Evolutionary conservation across 2,797 vertebrate genomes (phyloP), one percentile per base, ranked within the genome.

Genomic region (Peromyscus attwateri): DNA sequence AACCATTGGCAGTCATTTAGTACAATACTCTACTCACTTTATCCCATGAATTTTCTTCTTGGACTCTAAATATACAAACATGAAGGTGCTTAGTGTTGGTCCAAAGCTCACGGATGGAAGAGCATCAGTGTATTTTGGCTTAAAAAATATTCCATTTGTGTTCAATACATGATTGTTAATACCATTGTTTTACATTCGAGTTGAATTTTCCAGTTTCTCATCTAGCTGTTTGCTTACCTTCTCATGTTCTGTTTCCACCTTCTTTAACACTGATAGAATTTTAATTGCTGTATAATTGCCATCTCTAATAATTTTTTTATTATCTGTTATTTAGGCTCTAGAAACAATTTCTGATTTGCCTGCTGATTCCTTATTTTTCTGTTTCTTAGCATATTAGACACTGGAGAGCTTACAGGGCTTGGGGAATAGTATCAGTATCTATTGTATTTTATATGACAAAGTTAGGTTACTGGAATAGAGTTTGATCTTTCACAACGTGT

Each of bases 241-340:
- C 21, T n/a, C 25, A 17, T 77, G 17, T 66, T 64, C 16, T 75
- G 62, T 34, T n/a, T 83, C 49, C 29, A 75, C 25, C 2, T 80
- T 71, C n/a, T 95, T 87, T 77, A 83, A 75, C 6, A 49, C 1
- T 57, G 19, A 64, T 75, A 34, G 37, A 3, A 82, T 94, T 83
- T 84, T 31, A 94, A 93, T 34, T 81, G 43, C 62, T 94, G 14
- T 77, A 82, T 73, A 87, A 95, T 87, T 82, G 4, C 46, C 31
- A 79, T 68, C 23, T 62, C 52, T 77, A 85, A 60, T 62, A 40
- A 46, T 77, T 94, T 55, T 55, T 83, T 46, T 60, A 81, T 70
- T 46, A 13, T 43, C 23, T 83, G 9, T n/a, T 87, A 55, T 55
- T 83, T 82, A 75, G 31, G 29, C 23, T 81, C 40, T 83, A 70